A percentile compares a stretch with the other conserved stretches of the same genome.
Evolutionary conservation across 2,113 vertebrate genomes (phyloP).

Genomic region (Sylvia atricapilla): DNA sequence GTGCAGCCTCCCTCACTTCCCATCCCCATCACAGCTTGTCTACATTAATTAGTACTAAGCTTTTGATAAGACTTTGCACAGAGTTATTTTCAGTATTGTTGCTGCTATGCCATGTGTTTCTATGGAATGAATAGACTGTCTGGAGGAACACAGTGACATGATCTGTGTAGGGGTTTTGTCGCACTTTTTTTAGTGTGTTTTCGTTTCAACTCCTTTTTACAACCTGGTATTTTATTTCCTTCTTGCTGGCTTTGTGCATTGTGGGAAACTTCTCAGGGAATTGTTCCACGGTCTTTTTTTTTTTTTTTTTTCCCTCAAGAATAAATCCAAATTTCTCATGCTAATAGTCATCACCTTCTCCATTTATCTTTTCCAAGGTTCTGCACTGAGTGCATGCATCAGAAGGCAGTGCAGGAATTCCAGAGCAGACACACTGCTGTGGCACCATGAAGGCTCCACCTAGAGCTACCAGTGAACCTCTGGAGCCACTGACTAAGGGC

Average conservation of each 20-base stretch:
- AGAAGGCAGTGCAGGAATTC: background rate
- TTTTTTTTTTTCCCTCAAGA: background rate
- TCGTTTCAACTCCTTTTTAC: background rate
- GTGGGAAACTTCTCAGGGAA: background rate
- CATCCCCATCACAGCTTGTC: background rate
- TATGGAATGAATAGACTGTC: background rate
- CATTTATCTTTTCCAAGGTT: background rate
- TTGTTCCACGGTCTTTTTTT: background rate
- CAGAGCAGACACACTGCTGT: background rate
- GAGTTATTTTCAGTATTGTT: background rate
- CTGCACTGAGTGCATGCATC: fast-evolving
- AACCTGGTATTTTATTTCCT: background rate
- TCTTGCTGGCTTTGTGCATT: background rate
- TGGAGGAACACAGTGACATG: background rate
- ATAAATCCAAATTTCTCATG: background rate
- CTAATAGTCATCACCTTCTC: background rate
- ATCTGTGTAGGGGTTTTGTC: background rate
- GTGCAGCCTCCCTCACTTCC: background rate
- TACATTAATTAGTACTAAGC: background rate
- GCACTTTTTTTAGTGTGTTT: background rate
- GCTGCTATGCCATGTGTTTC: background rate
- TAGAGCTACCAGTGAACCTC: background rate
- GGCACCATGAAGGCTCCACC: background rate
- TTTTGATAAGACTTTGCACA: background rate
- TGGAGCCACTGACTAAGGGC: fast-evolving